Percentiles rank a stretch among this genome's conserved stretches.
These are phyloP conservation scores for Atta cephalotes DNA, from an alignment of 1,140 invertebrate genomes.

Conservation along the genomic window DNA sequence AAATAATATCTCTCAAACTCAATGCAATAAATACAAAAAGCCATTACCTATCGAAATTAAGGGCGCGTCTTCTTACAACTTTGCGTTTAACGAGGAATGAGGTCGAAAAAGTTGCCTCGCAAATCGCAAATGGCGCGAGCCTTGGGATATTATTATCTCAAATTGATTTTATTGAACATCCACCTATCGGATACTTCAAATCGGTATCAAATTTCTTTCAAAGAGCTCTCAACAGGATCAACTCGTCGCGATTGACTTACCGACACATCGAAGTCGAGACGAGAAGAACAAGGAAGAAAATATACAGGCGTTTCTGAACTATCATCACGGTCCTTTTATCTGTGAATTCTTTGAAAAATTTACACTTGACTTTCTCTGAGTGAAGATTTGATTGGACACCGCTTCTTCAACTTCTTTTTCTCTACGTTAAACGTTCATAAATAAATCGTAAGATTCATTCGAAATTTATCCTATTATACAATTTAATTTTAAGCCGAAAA, in stretches of 20 bases:
- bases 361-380: slow-evolving; percentile 11
- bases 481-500: not conserved
- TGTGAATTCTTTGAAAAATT: slow-evolving; percentile 49
- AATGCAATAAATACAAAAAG: slow-evolving; percentile 56
- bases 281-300: slow-evolving; percentile 22
- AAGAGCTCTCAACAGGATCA: slow-evolving; percentile 40
- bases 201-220: slow-evolving; percentile 45
- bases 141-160: slow-evolving; percentile 36
- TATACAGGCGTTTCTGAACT: slow-evolving; percentile 43
- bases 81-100: slow-evolving; percentile 40
- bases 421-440: not conserved
- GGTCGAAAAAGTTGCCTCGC: slow-evolving; percentile 30
- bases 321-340: slow-evolving; percentile 37
- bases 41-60: slow-evolving; percentile 48
- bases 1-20: slow-evolving; percentile 47
- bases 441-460: slow-evolving; percentile 27
- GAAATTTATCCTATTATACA: not conserved
- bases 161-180: slow-evolving; percentile 63
- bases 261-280: slow-evolving; percentile 6
- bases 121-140: slow-evolving; percentile 13
- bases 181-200: slow-evolving; percentile 27
- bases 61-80: slow-evolving; percentile 36
- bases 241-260: slow-evolving; percentile 50
- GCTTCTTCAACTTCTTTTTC: not conserved
- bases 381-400: slow-evolving; percentile 17